Percentiles rank a stretch among this genome's conserved stretches.
These are phyloP conservation scores for Lithosia quadra DNA, from an alignment of 2,888 invertebrate species.

Conservation along the genomic window DNA sequence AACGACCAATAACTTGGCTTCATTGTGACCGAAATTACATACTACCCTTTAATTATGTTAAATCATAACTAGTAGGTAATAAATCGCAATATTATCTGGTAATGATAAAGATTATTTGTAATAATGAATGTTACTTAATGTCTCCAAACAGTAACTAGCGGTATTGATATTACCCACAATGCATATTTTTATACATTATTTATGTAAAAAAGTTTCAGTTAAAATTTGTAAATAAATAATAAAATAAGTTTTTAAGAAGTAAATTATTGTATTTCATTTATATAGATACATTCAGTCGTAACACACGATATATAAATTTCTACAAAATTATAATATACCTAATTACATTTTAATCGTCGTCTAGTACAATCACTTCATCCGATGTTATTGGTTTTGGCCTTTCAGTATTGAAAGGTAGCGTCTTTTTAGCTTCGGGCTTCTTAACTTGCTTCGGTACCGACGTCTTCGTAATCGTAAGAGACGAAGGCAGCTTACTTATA, in stretches of 20 bases:
- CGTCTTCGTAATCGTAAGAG: constrained; percentile 84
- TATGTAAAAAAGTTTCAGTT: constrained; percentile 15
- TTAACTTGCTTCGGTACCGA: constrained; percentile 64
- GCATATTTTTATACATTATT: constrained; percentile 6
- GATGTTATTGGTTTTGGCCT: constrained; percentile 72
- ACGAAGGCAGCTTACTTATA: constrained; percentile 82
- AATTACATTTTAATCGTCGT: constrained; percentile 70
- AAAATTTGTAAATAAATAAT: constrained; percentile 30
- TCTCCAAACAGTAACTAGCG: not conserved
- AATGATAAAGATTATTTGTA: not conserved
- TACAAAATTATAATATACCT: constrained; percentile 13
- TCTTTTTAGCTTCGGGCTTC: constrained; percentile 72
- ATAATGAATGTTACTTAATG: not conserved
- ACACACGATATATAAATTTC: constrained; percentile 18
- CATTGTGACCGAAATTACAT: not conserved
- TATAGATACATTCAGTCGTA: constrained; percentile 24
- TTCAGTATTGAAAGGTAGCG: constrained; percentile 63
- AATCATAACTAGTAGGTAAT: not conserved
- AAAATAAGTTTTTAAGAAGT: constrained; percentile 56
- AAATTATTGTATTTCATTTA: constrained; percentile 43
- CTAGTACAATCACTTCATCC: constrained; percentile 80
- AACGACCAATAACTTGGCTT: too few species aligned
- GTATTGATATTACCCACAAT: constrained; percentile 12
- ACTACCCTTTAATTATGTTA: not conserved
- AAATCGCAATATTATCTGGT: not conserved